phyloP scores from a whole-genome alignment of 1,140 invertebrate genomes.

The Diorhabda elongata region DNA sequence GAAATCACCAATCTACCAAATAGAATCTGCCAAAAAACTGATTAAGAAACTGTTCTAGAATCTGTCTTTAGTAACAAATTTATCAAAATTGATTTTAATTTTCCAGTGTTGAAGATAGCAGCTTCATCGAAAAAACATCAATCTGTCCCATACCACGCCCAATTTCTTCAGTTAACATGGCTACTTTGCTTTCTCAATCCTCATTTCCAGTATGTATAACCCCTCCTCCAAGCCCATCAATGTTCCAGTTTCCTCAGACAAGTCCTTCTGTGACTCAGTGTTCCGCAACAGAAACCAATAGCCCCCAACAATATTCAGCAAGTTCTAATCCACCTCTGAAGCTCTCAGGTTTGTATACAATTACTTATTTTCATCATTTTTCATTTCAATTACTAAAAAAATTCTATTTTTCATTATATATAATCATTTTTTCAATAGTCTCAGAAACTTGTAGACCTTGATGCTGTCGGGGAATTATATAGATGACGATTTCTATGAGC shows the following conservation, averaged over 20 bases:
- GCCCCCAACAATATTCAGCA: background rate
- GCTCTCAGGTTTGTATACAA: background rate
- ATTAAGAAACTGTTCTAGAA: too few species aligned
- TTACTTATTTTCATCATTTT: too few species aligned
- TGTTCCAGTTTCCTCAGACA: background rate
- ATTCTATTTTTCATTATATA: too few species aligned
- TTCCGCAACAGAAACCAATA: background rate
- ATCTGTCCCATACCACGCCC: constrained; percentile 43
- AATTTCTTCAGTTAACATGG: constrained; percentile 41
- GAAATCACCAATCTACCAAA: too few species aligned
- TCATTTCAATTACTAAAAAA: too few species aligned
- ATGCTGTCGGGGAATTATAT: too few species aligned
- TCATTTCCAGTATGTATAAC: constrained; percentile 39
- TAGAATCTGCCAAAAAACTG: too few species aligned
- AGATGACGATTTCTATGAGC: too few species aligned
- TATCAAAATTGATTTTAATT: background rate
- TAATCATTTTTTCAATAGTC: too few species aligned
- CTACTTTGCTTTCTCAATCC: constrained; percentile 34
- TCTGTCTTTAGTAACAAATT: too few species aligned
- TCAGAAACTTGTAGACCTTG: too few species aligned
- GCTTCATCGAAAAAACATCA: constrained; percentile 29
- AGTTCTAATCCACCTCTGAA: background rate
- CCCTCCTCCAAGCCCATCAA: constrained; percentile 34
- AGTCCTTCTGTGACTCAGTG: constrained; percentile 1
- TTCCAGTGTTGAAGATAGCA: constrained; percentile 9